Conservation (phyloP, 1,140 invertebrate genomes). For the Apis mellifera region Amel_HAv3.1 CM009943.2:2841001-2841500, state of each 20-base stretch:
- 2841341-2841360: slow-evolving; percentile 87
- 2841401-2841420: slow-evolving; percentile 71
- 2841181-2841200: slow-evolving; percentile 86
- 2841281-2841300: slow-evolving; percentile 88
- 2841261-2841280: background rate
- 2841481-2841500: background rate
- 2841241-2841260: background rate
- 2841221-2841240: slow-evolving; percentile 84
- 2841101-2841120: slow-evolving; percentile 86
- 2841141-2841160: slow-evolving; percentile 81
- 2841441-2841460: slow-evolving; percentile 86
- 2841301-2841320: slow-evolving; percentile 91
- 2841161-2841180: slow-evolving; percentile 85
- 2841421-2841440: slow-evolving; percentile 82
- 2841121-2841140: slow-evolving; percentile 84
- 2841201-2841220: slow-evolving; percentile 89
- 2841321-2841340: slow-evolving; percentile 88
- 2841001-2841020: slow-evolving; percentile 89
- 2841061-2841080: no score
- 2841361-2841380: slow-evolving; percentile 90
- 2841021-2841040: slow-evolving; percentile 86
- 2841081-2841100: background rate
- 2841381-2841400: slow-evolving; percentile 89
- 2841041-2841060: slow-evolving; percentile 82
- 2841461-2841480: slow-evolving; percentile 87